Percentiles rank a stretch among this genome's conserved stretches.
These are phyloP conservation scores for Abrostola tripartita DNA, from an alignment of 2,888 invertebrate species.

Conservation along the genomic window DNA sequence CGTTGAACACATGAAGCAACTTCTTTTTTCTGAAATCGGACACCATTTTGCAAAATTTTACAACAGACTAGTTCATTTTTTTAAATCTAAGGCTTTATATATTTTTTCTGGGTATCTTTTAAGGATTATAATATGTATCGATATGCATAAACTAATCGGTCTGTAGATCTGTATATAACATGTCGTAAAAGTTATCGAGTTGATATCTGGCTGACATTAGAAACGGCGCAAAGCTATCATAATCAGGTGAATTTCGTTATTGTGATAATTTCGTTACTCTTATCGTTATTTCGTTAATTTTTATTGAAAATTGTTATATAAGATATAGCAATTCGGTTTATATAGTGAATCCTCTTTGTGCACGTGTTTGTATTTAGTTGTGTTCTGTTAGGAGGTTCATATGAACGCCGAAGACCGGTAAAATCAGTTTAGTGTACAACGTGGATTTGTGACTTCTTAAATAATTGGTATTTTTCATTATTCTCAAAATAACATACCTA, in stretches of 20 bases:
- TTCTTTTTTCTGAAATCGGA: constrained; percentile 97
- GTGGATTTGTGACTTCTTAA: no score
- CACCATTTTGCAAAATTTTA: constrained; percentile 85
- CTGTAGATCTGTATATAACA: constrained; percentile 23
- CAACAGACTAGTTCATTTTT: constrained; percentile 25
- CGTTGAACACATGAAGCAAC: constrained; percentile 94
- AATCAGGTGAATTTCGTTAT: constrained; percentile 37
- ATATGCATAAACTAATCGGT: constrained; percentile 38
- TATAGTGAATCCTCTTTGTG: no score
- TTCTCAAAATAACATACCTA: constrained; percentile 27
- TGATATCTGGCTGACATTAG: constrained; percentile 39
- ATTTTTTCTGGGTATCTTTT: constrained; percentile 22
- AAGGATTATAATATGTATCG: constrained; percentile 41
- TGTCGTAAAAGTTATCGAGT: constrained; percentile 46
- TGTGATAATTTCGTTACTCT: constrained; percentile 30
- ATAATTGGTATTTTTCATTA: no score
- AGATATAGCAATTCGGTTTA: no score
- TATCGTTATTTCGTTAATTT: constrained; percentile 39
- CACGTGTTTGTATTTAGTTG: no score
- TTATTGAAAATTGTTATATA: background rate
- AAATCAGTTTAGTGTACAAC: no score
- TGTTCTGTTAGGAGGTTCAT: no score
- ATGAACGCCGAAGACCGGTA: no score
- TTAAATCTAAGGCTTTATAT: constrained; percentile 53
- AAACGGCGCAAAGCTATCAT: constrained; percentile 28